Percentiles rank a stretch among this genome's conserved stretches.
phyloP scores from a whole-genome alignment of 2,113 vertebrate genomes.

The Chloroceryle aenea region DNA sequence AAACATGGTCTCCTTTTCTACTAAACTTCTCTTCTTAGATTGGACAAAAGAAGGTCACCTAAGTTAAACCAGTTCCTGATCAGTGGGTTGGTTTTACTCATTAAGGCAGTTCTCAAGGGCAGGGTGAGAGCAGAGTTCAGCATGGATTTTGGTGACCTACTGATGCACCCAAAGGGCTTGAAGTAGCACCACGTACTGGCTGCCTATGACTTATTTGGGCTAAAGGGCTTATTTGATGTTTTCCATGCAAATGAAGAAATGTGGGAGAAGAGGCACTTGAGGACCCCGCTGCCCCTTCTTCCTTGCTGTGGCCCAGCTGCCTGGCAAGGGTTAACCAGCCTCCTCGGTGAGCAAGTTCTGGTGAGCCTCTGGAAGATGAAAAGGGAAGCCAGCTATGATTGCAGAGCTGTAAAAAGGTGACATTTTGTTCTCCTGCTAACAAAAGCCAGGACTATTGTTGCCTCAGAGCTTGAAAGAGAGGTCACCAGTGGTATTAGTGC shows the following conservation, averaged over 20 bases:
- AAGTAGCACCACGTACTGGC: neutral
- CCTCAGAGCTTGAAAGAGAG: conserved; percentile 34
- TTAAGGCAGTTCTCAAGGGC: neutral
- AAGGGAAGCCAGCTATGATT: conserved; percentile 12
- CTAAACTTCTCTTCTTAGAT: neutral
- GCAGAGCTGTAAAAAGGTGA: conserved; percentile 55
- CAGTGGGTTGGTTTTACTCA: neutral
- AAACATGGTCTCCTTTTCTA: neutral
- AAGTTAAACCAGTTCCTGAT: neutral
- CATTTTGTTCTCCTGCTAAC: conserved; percentile 37
- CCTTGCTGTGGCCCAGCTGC: fast-evolving
- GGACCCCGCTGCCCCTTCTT: neutral
- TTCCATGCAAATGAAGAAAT: neutral
- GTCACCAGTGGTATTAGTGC: conserved; percentile 70
- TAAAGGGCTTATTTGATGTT: neutral
- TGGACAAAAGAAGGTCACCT: neutral
- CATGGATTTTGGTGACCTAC: neutral
- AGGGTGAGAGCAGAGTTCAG: neutral
- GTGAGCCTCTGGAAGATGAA: conserved; percentile 31
- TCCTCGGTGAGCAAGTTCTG: neutral
- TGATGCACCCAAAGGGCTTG: neutral
- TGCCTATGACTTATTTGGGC: neutral
- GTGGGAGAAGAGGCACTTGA: neutral
- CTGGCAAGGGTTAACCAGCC: conserved; percentile 22
- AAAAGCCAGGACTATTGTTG: conserved; percentile 56